phyloP scores from a whole-genome alignment of 2,888 invertebrate genomes.

The Sisyra terminalis region DNA sequence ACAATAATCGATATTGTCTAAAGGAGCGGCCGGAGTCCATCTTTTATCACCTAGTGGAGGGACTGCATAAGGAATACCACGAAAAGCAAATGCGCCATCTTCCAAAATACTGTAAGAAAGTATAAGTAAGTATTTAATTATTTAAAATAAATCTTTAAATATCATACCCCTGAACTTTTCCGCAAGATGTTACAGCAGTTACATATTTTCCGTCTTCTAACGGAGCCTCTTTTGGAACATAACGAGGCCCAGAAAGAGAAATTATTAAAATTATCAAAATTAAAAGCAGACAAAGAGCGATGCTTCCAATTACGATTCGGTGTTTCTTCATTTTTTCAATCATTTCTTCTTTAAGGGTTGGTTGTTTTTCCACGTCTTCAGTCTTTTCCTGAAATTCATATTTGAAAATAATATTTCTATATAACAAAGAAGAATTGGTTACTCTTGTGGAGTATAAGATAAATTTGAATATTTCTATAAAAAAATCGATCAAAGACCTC shows the following conservation, averaged over 20 bases:
- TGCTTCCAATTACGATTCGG: conserved; percentile 44
- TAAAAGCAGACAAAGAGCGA: conserved; percentile 39
- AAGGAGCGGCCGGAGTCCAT: conserved; percentile 50
- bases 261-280: conserved; percentile 47
- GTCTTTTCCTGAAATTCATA: conserved; percentile 33
- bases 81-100: conserved; percentile 63
- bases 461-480: no score
- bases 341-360: conserved; percentile 29
- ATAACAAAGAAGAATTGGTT: neutral
- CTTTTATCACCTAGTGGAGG: conserved; percentile 52
- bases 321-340: conserved; percentile 44
- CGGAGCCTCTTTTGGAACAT: conserved; percentile 37
- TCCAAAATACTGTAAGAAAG: conserved; percentile 41
- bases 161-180: conserved; percentile 57
- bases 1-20: conserved; percentile 51
- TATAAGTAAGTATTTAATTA: neutral
- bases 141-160: conserved; percentile 4
- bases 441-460: no score
- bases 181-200: conserved; percentile 59
- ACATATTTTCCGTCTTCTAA: conserved; percentile 56
- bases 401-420: conserved; percentile 10
- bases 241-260: conserved; percentile 36
- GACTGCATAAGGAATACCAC: conserved; percentile 65
- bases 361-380: conserved; percentile 33
- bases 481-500: no score